phyloP scores from a whole-genome alignment of 2,888 invertebrate species.

The Amphimallon solstitiale region DNA sequence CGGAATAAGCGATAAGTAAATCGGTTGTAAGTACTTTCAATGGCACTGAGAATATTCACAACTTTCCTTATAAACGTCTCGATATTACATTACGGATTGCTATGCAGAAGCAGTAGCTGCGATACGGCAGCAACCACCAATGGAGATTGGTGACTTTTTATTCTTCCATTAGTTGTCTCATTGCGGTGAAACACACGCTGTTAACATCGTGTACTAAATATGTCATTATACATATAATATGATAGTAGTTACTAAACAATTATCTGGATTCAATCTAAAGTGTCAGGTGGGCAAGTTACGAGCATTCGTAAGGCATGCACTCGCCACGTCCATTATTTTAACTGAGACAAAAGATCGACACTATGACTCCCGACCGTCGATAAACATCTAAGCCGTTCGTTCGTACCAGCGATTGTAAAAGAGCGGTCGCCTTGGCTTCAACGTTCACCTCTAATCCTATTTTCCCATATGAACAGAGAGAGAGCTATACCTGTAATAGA shows the following conservation, averaged over 20 bases:
- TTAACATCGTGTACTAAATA: conserved; percentile 47
- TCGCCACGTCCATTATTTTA: conserved; percentile 46
- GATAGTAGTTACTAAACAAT: conserved; percentile 48
- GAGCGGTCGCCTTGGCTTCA: conserved; percentile 9
- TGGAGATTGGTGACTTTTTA: conserved; percentile 3
- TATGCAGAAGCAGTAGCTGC: not conserved
- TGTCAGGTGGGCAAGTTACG: conserved; percentile 45
- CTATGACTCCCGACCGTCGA: conserved; percentile 45
- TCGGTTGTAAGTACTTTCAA: not conserved
- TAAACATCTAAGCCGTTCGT: conserved; percentile 43
- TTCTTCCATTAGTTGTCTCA: conserved; percentile 17
- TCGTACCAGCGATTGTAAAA: conserved; percentile 25
- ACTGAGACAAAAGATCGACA: conserved; percentile 49
- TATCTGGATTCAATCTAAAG: conserved; percentile 46
- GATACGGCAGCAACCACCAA: conserved; percentile 6
- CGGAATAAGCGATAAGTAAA: conserved; percentile 8
- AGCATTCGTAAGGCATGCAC: conserved; percentile 42
- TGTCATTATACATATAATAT: conserved; percentile 49
- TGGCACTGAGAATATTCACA: conserved; percentile 23
- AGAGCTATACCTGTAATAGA: too few species aligned
- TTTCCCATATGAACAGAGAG: conserved; percentile 17
- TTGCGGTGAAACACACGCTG: conserved; percentile 33
- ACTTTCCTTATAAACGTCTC: conserved; percentile 18
- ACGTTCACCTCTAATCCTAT: conserved; percentile 15
- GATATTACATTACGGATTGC: conserved; percentile 11